Evolutionary conservation across 2,797 vertebrate genomes (phyloP), one percentile per base, ranked within the genome.

Genomic region (Malacoraja senta): DNA sequence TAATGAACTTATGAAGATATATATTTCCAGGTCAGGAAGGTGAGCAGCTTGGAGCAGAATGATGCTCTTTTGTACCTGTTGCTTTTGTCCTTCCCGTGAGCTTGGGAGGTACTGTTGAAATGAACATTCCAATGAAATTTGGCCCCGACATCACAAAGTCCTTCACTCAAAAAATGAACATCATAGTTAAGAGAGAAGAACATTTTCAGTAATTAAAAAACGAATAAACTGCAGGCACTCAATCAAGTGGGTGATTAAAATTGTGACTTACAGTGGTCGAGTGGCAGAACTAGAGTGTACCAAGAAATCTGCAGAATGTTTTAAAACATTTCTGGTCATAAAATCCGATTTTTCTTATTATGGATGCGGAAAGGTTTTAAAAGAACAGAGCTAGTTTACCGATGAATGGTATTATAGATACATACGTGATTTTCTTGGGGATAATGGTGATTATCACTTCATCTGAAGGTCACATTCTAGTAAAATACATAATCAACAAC

Each of bases 401-500:
- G 24, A n/a, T 68, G 0, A 2, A 32, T 58, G 24, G 9, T 9
- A 35, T 68, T 8, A 53, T 44, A 91, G 38, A 58, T 26, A 26
- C 4, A 58, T 26, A 15, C 0, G 44, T 58, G 74, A 74, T 71
- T 92, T 76, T 71, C 71, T 44, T 2, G 76, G 58, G 26, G 26
- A n/a, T 76, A 26, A 44, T 91, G 3, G 21, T 19, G 26, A 58
- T 92, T 76, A 8, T 53, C 44, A 74, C 32, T 74, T 26, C 68
- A 9, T 13, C 71, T 58, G 71, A 76, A 76, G 24, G 90, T 74
- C 26, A 29, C 24, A n/a, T 74, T 72, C 90, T 29, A 29, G 90
- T 92, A 76, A 92, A 13, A 92, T 90, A 71, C 44, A 58, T 61
- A 86, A 72, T 76, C 44, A 92, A 26, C 90, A 92, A 74, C 24